Base-by-base conservation (phyloP, 2,888 invertebrate species). In the Opisthograptis luteolata region DNA sequence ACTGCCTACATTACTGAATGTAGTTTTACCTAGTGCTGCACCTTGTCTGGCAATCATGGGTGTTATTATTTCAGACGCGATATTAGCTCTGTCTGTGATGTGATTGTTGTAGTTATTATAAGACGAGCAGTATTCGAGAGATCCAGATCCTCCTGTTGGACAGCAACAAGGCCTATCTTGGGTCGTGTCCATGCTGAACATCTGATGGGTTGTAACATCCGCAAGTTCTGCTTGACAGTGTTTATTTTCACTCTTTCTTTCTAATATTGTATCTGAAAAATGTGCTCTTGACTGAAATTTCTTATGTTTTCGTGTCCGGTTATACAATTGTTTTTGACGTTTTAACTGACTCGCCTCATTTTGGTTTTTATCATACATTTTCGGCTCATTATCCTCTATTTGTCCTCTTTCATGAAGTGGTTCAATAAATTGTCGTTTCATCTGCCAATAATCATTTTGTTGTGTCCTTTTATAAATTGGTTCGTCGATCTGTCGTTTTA, bases 111-210 rank as follows among this genome's bases (percentile, higher is more conserved):
- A 17, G 5, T 17, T 17, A 17, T 2, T 3, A 3, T 3, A 17
- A 13, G 53, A 37, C 6, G 25, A 20, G 3, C 14, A 14, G n/a
- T 35, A 12, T 4, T 31, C 39, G n/a, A 28, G n/a, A 5, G 13
- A n/a, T 2, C 37, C 54, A 2, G 27, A 3, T 19, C 54, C 34
- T 2, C 42, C 55, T 1, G 58, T 39, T 4, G 51, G 2, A 51
- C 75, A 73, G 39, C 70, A 70, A 34, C 81, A 83, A 0, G 82
- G 82, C 42, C 79, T 68, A 30, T 82, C 80, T 14, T 60, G 52
- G 1, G 74, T 72, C 0, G 82, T 82, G 15, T 83, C 83, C 7
- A 70, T 63, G 37, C 66, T 61, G 1, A 70, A 55, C 10, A 53
- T 54, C 3, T 56, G 54, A 13, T 34, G 28, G 9, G 22, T 5